Evolutionary conservation across 2,888 invertebrate genomes (phyloP), one percentile per base, ranked within the genome.

Genomic region (Dryocosmus kuriphilus): DNA sequence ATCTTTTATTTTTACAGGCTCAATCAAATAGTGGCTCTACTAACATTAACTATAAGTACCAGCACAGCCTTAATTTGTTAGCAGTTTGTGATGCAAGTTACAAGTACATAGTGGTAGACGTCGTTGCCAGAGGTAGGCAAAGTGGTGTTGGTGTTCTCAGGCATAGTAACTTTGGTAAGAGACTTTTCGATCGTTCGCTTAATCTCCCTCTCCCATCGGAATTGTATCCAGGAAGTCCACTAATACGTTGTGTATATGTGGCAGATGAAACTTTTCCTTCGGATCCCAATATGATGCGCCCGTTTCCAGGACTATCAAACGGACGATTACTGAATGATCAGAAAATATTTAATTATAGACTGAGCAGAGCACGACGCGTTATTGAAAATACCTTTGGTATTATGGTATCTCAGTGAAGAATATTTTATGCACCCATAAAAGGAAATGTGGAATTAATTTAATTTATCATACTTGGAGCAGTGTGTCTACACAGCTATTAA

Each of bases 11-110:
- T 51, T 74, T 79, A 9, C 35, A 83, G 80, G 78, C 79, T 78
- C 83, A 82, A 55, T 73, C 77, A 55, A 74, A 81, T 65, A 60
- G 80, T 74, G 83, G 83, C 7, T 83, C 82, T 0, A 30, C 55
- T 11, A 83, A 74, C 74, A 83, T 38, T 38, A 84, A 85, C 75
- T 83, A 83, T 38, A 85, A 85, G 67, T 38, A 77, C 7, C 46
- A 35, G n/a, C 79, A 82, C 60, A 84, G 85, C 63, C 80, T 84
- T 65, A 79, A 81, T 55, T 61, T 85, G 3, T 55, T 85, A 7
- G 83, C 78, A 27, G n/a, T n/a, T n/a, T n/a, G n/a, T n/a, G n/a
- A n/a, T n/a, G n/a, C n/a, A n/a, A n/a, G n/a, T n/a, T 84, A 83
- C 61, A 35, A 55, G 55, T 85, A 84, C 38, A 81, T 81, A 22